Percentiles rank a stretch among this genome's conserved stretches.
Evolutionary conservation across 2,113 vertebrate genomes (phyloP).

Genomic region (Macaca mulatta): DNA sequence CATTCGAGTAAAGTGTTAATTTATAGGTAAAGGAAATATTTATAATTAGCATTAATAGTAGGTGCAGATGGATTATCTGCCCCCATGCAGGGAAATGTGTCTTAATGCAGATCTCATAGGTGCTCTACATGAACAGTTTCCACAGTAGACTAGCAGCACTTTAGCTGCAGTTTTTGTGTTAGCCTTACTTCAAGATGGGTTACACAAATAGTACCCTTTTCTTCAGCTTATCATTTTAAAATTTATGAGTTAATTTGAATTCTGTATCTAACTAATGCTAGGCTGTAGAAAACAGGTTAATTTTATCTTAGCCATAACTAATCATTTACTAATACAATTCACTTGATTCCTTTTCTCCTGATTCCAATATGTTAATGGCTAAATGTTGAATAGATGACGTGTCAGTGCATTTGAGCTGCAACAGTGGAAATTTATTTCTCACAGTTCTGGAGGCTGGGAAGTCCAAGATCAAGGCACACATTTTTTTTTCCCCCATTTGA

Average conservation of each 20-base stretch:
- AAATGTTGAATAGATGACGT: background rate
- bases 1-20: background rate
- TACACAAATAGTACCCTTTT: conserved; percentile 72
- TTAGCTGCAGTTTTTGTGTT: conserved; percentile 59
- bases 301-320: conserved; percentile 76
- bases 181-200: conserved; percentile 72
- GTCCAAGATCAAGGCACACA: background rate
- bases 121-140: background rate
- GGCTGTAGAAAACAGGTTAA: conserved; percentile 78
- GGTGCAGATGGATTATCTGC: background rate
- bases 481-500: background rate
- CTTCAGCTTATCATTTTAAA: conserved; percentile 80
- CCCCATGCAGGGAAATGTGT: background rate
- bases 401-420: background rate
- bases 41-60: background rate
- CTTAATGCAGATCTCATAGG: background rate
- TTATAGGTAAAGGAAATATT: background rate
- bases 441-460: background rate
- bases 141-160: background rate
- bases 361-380: conserved; percentile 6
- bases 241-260: conserved; percentile 84
- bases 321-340: conserved; percentile 76
- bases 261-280: conserved; percentile 72
- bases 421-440: background rate
- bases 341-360: conserved; percentile 55